These are phyloP conservation scores for Tachystola acroxantha DNA, from an alignment of 2,888 invertebrate genomes.

Conservation along the genomic window DNA sequence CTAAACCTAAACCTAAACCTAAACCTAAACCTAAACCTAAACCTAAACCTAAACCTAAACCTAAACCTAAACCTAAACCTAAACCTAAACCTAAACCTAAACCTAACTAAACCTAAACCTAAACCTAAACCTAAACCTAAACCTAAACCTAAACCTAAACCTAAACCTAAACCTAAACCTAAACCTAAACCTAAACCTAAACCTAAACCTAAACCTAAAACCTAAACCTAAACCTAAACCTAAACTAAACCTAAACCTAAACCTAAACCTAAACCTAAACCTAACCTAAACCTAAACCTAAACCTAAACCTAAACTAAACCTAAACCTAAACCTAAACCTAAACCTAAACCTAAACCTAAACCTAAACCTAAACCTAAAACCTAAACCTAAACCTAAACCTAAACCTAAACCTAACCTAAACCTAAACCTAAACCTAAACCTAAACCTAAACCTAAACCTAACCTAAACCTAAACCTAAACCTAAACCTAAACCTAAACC, in stretches of 20 bases:
- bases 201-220: conserved; percentile 8
- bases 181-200: conserved; percentile 1
- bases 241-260: conserved; percentile 13
- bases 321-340: too few species aligned
- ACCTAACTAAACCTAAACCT: too few species aligned
- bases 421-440: too few species aligned
- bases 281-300: conserved; percentile 13
- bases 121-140: conserved; percentile 5
- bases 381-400: conserved; percentile 1
- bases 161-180: conserved; percentile 12
- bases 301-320: neutral
- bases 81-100: neutral
- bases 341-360: neutral
- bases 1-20: neutral
- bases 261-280: conserved; percentile 13
- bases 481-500: conserved; percentile 8
- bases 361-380: neutral
- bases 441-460: too few species aligned
- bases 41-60: conserved; percentile 2
- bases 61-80: neutral
- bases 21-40: conserved; percentile 10
- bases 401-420: conserved; percentile 13
- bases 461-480: conserved; percentile 12
- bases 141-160: conserved; percentile 12
- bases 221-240: conserved; percentile 13